Conservation (phyloP, 2,797 vertebrate species). For the Danio albolineatus region DNA sequence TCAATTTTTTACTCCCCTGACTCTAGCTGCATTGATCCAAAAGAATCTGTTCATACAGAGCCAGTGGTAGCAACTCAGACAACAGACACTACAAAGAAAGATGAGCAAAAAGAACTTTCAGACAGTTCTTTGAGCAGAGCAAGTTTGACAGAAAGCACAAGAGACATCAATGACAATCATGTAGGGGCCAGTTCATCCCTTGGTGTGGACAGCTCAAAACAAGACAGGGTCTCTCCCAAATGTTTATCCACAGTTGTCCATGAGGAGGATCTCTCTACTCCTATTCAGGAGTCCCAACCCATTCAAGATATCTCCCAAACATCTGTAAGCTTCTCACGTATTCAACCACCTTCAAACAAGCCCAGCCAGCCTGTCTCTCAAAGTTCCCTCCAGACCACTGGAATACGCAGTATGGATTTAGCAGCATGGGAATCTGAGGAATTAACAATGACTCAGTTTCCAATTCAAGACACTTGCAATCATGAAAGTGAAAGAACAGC, state of each 20-base stretch:
- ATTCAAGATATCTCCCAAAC: slow-evolving; percentile 36
- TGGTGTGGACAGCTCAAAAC: slow-evolving; percentile 43
- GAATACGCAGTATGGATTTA: slow-evolving; percentile 36
- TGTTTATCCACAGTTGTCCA: slow-evolving; percentile 61
- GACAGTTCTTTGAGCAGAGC: slow-evolving; percentile 64
- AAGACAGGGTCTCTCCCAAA: slow-evolving; percentile 49
- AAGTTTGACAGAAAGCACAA: slow-evolving; percentile 61
- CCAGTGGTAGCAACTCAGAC: slow-evolving; percentile 58
- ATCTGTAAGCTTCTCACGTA: slow-evolving; percentile 28
- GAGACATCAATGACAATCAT: slow-evolving; percentile 79
- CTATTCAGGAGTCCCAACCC: slow-evolving; percentile 81
- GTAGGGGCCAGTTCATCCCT: slow-evolving; percentile 50
- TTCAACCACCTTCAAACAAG: slow-evolving; percentile 52
- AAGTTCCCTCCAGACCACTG: slow-evolving; percentile 38
- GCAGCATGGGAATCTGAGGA: slow-evolving; percentile 69
- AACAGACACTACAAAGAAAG: slow-evolving; percentile 31
- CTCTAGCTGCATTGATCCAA: slow-evolving; percentile 8
- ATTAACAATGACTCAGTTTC: slow-evolving; percentile 49
- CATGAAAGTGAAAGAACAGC: slow-evolving; percentile 65
- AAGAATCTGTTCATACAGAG: slow-evolving; percentile 40
- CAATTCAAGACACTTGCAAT: slow-evolving; percentile 63
- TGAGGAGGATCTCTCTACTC: slow-evolving; percentile 74
- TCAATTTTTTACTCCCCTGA: slow-evolving; percentile 29
- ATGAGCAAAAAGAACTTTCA: slow-evolving; percentile 67
- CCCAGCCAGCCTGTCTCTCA: slow-evolving; percentile 49